A percentile compares a stretch with the other conserved stretches of the same genome.
Evolutionary conservation across 2,888 invertebrate species (phyloP).

Genomic region (Agrotis puta): DNA sequence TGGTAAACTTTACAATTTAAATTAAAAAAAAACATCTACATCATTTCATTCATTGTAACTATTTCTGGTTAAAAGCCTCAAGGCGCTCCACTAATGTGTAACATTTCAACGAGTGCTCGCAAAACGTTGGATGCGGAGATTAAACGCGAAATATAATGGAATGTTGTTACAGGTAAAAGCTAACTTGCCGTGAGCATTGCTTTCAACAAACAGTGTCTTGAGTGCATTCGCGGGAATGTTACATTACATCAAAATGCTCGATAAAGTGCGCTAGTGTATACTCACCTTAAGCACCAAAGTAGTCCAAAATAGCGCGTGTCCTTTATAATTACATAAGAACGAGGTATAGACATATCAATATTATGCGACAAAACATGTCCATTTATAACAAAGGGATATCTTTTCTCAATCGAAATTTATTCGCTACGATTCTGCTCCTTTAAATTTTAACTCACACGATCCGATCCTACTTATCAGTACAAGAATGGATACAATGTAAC

Average conservation of each 20-base stretch:
- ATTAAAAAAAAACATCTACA: no score
- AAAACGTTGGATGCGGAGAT: not conserved
- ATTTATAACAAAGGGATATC: constrained; percentile 49
- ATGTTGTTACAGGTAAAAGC: not conserved
- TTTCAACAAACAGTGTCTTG: not conserved
- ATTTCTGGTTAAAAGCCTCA: no score
- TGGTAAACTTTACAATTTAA: no score
- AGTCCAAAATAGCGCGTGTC: constrained; percentile 66
- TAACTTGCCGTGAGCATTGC: not conserved
- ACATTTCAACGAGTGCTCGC: not conserved
- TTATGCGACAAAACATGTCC: constrained; percentile 31
- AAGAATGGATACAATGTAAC: constrained; percentile 7
- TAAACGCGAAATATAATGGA: not conserved
- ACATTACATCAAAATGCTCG: not conserved
- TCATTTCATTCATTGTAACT: no score
- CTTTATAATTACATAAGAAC: constrained; percentile 47
- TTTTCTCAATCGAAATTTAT: constrained; percentile 42
- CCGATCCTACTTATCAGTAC: not conserved
- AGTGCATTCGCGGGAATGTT: not conserved
- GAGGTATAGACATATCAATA: constrained; percentile 40
- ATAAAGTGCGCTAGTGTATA: constrained; percentile 12
- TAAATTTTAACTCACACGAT: not conserved
- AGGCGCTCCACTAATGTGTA: not conserved
- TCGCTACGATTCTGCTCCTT: constrained; percentile 30
- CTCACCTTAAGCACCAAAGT: constrained; percentile 79